Evolutionary conservation across 2,888 invertebrate species (phyloP).

Genomic region (Apamea sordens): DNA sequence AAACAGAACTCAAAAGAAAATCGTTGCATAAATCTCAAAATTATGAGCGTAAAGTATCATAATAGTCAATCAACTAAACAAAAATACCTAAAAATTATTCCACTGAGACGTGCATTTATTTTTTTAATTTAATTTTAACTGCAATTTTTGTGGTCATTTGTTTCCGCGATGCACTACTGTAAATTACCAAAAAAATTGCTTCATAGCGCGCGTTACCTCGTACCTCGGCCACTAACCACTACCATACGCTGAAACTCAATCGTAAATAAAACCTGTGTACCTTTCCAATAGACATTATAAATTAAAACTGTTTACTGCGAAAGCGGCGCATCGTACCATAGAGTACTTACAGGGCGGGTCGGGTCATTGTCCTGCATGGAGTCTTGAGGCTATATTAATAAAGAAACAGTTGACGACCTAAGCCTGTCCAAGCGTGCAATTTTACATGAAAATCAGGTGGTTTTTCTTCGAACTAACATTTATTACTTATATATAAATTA

Average conservation of each 20-base stretch:
- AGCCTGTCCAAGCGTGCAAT: not conserved
- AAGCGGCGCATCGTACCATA: constrained; percentile 23
- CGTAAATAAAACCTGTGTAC: constrained; percentile 10
- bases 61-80: too few relatives aligned
- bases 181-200: too few relatives aligned
- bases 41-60: too few relatives aligned
- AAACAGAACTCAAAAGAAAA: too few relatives aligned
- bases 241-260: not conserved
- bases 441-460: not conserved
- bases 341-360: not conserved
- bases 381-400: constrained; percentile 39
- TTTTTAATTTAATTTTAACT: not conserved
- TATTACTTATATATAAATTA: not conserved
- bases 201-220: too few relatives aligned
- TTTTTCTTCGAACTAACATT: not conserved
- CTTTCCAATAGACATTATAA: constrained; percentile 22
- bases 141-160: not conserved
- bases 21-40: too few relatives aligned
- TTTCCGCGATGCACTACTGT: too few relatives aligned
- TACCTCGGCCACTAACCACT: not conserved
- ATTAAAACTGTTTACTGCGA: constrained; percentile 23
- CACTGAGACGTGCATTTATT: too few relatives aligned
- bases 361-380: constrained; percentile 40
- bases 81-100: too few relatives aligned
- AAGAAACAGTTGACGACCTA: constrained; percentile 21